Conservation (phyloP, 2,113 vertebrate genomes). For the Machaerirhynchus nigripectus region DNA sequence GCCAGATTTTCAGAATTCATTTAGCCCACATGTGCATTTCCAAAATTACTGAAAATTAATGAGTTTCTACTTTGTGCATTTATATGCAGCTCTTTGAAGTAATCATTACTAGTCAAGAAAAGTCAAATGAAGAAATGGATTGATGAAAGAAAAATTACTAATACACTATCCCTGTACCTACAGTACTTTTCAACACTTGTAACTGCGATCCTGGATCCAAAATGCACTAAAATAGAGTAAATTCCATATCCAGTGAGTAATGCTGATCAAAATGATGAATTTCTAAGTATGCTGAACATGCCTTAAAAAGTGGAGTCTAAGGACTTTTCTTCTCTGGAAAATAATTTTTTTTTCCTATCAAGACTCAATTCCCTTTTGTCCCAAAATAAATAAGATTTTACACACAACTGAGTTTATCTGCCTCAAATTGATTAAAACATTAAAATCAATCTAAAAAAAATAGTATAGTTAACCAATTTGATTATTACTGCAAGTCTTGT, state of each 20-base stretch:
- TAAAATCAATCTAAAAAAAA: conserved; percentile 68
- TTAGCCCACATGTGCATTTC: not conserved
- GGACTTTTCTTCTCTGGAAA: not conserved
- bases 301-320: not conserved
- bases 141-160: not conserved
- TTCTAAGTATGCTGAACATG: not conserved
- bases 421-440: conserved; percentile 70
- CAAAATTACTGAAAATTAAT: conserved; percentile 20
- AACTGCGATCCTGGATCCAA: not conserved
- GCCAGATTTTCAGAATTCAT: not conserved
- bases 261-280: not conserved
- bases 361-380: conserved; percentile 52
- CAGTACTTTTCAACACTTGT: not conserved
- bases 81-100: conserved; percentile 23
- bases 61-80: not conserved
- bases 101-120: not conserved
- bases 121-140: not conserved
- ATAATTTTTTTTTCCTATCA: not conserved
- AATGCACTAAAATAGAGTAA: not conserved
- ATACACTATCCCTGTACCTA: not conserved
- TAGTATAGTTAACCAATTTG: conserved; percentile 66
- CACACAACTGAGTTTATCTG: conserved; percentile 69
- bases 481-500: conserved; percentile 65
- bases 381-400: conserved; percentile 69
- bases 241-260: not conserved